These are phyloP conservation scores for Pluvianellus socialis DNA, from an alignment of 2,113 vertebrate species.

Conservation along the genomic window DNA sequence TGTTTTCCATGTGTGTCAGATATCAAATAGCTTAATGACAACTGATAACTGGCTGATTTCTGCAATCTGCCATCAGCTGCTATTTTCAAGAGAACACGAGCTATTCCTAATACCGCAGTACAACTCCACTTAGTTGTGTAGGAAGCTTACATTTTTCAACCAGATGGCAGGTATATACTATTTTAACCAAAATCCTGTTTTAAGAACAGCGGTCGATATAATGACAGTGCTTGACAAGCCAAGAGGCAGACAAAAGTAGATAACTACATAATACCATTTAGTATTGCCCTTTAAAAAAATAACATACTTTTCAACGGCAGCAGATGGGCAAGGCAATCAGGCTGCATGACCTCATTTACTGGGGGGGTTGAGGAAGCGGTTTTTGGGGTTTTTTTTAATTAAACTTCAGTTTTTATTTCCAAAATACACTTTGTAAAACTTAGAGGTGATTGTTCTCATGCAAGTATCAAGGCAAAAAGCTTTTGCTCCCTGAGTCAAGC, in stretches of 20 bases:
- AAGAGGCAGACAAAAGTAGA: not conserved
- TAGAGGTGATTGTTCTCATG: not conserved
- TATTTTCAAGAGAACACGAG: conserved; percentile 68
- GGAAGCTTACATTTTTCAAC: conserved; percentile 64
- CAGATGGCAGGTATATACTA: conserved; percentile 67
- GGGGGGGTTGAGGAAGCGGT: not conserved
- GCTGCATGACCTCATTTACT: conserved; percentile 38
- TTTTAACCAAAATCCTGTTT: conserved; percentile 63
- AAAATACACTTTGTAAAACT: conserved; percentile 5
- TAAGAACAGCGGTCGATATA: conserved; percentile 40
- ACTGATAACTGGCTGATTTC: conserved; percentile 69
- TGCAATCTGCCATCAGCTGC: conserved; percentile 70
- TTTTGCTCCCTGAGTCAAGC: not conserved
- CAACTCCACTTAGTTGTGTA: conserved; percentile 56
- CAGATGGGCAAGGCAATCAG: conserved; percentile 43
- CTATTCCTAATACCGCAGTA: conserved; percentile 44
- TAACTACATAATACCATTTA: conserved; percentile 35
- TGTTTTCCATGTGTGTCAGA: conserved; percentile 36
- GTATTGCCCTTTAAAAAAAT: conserved; percentile 34
- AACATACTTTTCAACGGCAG: conserved; percentile 24
- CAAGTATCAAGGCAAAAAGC: not conserved
- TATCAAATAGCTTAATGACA: conserved; percentile 60
- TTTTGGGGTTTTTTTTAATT: not conserved
- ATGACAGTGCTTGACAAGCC: conserved; percentile 51
- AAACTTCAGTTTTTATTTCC: conserved; percentile 30